Evolutionary conservation across 2,888 invertebrate species (phyloP), one percentile per base, ranked within the genome.

Genomic region (Eupithecia exiguata): DNA sequence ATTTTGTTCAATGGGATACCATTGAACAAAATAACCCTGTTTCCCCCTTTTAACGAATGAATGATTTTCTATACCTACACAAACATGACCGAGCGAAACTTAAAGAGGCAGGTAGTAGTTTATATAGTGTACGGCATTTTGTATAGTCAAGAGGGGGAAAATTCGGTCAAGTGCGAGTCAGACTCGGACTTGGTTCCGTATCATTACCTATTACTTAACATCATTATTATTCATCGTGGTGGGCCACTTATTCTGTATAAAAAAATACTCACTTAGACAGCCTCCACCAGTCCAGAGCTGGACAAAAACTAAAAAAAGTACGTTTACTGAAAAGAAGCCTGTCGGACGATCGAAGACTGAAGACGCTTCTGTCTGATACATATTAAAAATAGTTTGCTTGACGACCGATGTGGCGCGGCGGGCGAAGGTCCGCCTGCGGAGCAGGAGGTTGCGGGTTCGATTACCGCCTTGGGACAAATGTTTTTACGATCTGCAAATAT

Each of bases 11-110:
- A 18, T 35, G 18, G 7, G 16, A 30, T 61, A 35, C 35, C 18
- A 18, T 62, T 62, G 35, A 62, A 62, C 62, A 35, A 35, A 18
- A 18, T 62, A 2, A 62, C 35, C 62, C 35, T 35, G 21, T 18
- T 30, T 62, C 35, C 35, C 35, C 62, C 62, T 62, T 35, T 62
- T 62, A 62, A 62, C 62, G 62, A 62, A 18, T 9, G 30, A 30
- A 62, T 58, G 58, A 58, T 21, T 62, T 62, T 62, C 61, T 62
- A 16, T 35, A n/a, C n/a, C n/a, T n/a, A 62, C 35, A 62, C 18
- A 18, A 62, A 35, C 62, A 62, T 62, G 62, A 35, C 62, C 5
- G 18, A 35, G 62, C 30, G 18, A 35, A 62, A 62, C 35, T 35
- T 35, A 18, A 62, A 35, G 62, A 62, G 61, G 61, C 61, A 62